Conservation (phyloP, 2,113 vertebrate genomes). For the Lophius piscatorius region DNA sequence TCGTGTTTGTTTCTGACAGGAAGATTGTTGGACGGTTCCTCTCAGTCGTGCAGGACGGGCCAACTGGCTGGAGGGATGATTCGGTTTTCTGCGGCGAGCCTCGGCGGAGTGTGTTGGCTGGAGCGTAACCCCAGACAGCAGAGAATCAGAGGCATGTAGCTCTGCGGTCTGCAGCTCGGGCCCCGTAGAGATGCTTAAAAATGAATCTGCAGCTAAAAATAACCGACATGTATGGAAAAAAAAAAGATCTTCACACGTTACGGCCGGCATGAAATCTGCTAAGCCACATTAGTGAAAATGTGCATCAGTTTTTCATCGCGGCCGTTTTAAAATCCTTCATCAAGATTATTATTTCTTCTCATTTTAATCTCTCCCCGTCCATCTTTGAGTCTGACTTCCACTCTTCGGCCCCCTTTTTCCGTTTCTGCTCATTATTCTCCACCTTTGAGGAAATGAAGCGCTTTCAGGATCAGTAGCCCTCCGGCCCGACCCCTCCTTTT, state of each 20-base stretch:
- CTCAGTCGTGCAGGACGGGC: conserved; percentile 28
- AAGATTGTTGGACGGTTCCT: conserved; percentile 30
- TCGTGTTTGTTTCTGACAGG: conserved; percentile 47
- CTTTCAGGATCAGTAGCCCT: conserved; percentile 49
- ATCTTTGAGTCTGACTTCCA: conserved; percentile 18
- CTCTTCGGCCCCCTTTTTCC: conserved; percentile 28
- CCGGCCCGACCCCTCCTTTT: conserved; percentile 46
- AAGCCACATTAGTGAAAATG: conserved; percentile 38
- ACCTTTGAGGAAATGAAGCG: conserved; percentile 12
- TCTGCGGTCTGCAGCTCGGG: background rate
- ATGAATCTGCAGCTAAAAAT: conserved; percentile 24
- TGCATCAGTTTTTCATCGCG: conserved; percentile 22
- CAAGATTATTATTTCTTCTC: conserved; percentile 49
- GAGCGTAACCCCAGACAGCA: conserved; percentile 19
- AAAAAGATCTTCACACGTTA: conserved; percentile 24
- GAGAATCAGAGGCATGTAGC: conserved; percentile 30
- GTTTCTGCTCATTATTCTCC: conserved; percentile 43
- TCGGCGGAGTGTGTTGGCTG: conserved; percentile 16
- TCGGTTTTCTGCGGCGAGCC: conserved; percentile 50
- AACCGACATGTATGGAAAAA: conserved; percentile 12
- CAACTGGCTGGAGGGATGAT: conserved; percentile 56
- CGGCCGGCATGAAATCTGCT: conserved; percentile 15
- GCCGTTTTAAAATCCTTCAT: conserved; percentile 43
- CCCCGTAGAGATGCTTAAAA: conserved; percentile 3
- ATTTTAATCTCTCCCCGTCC: conserved; percentile 29